phyloP scores from a whole-genome alignment of 1,140 invertebrate species.

The Brachionus koreanus region DNA sequence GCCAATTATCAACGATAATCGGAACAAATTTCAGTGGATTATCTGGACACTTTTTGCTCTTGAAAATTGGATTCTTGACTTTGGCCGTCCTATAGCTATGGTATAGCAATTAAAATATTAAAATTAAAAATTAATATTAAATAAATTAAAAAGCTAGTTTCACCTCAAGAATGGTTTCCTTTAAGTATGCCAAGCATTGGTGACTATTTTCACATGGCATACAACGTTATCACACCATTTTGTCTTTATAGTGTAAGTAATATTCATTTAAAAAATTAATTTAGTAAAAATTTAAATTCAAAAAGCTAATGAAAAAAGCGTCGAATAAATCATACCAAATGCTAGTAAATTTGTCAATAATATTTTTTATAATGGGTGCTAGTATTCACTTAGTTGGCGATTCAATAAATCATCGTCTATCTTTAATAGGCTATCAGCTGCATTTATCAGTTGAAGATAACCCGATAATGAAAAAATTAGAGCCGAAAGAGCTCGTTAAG shows the following conservation, averaged over 20 bases:
- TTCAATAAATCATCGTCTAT: conserved; percentile 54
- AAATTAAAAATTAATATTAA: background rate
- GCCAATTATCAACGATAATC: background rate
- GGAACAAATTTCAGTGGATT: conserved; percentile 50
- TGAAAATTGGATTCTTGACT: conserved; percentile 56
- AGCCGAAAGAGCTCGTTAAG: conserved; percentile 51
- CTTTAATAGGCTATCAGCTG: conserved; percentile 52
- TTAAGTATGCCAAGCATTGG: conserved; percentile 54
- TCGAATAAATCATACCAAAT: conserved; percentile 22
- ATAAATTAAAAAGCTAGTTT: conserved; percentile 47
- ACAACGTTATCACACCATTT: conserved; percentile 55
- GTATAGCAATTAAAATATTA: conserved; percentile 46
- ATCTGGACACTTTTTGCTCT: conserved; percentile 53
- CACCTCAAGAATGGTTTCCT: conserved; percentile 52
- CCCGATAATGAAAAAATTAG: conserved; percentile 53
- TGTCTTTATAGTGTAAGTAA: conserved; percentile 52
- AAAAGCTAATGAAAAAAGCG: conserved; percentile 42
- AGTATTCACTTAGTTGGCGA: conserved; percentile 57
- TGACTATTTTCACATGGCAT: conserved; percentile 56
- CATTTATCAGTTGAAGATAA: conserved; percentile 54
- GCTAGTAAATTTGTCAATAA: conserved; percentile 45
- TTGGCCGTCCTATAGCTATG: conserved; percentile 54
- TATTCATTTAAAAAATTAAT: background rate
- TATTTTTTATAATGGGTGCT: conserved; percentile 55
- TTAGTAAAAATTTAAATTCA: background rate